These are phyloP conservation scores for Agonopterix alstromeriana DNA, from an alignment of 2,888 invertebrate species.

Conservation along the genomic window DNA sequence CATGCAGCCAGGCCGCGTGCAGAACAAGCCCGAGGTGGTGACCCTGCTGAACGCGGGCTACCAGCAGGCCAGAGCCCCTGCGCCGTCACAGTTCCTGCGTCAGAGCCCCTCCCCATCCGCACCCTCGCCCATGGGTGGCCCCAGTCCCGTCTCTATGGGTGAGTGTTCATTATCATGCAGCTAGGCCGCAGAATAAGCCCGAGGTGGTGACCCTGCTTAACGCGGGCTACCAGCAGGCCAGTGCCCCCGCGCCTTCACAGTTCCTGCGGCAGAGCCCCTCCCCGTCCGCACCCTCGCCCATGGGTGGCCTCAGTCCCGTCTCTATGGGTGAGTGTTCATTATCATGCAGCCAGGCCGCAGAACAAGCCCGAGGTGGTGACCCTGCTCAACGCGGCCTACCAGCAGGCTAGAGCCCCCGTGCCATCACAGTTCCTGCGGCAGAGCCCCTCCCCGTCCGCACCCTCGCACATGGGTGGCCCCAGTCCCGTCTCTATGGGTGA, in stretches of 20 bases:
- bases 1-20: constrained; percentile 45
- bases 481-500: constrained; percentile 67
- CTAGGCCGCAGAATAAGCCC: constrained; percentile 38
- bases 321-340: constrained; percentile 47
- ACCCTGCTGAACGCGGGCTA: constrained; percentile 67
- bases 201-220: constrained; percentile 57
- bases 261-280: constrained; percentile 89
- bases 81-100: constrained; percentile 85
- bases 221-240: constrained; percentile 59
- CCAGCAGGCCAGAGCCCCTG: constrained; percentile 73
- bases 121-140: constrained; percentile 80
- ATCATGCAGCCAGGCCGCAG: constrained; percentile 19
- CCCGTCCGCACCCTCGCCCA: constrained; percentile 84
- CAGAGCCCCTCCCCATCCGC: constrained; percentile 89
- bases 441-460: constrained; percentile 87
- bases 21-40: constrained; percentile 46
- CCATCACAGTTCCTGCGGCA: constrained; percentile 87
- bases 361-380: constrained; percentile 48
- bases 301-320: constrained; percentile 73
- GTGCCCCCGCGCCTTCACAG: constrained; percentile 83
- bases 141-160: constrained; percentile 70
- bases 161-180: constrained; percentile 10
- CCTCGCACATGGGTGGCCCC: constrained; percentile 79
- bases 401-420: constrained; percentile 75
- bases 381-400: constrained; percentile 66